Evolutionary conservation across 2,888 invertebrate genomes (phyloP), one percentile per base, ranked within the genome.

Genomic region (Plebejus melissa): DNA sequence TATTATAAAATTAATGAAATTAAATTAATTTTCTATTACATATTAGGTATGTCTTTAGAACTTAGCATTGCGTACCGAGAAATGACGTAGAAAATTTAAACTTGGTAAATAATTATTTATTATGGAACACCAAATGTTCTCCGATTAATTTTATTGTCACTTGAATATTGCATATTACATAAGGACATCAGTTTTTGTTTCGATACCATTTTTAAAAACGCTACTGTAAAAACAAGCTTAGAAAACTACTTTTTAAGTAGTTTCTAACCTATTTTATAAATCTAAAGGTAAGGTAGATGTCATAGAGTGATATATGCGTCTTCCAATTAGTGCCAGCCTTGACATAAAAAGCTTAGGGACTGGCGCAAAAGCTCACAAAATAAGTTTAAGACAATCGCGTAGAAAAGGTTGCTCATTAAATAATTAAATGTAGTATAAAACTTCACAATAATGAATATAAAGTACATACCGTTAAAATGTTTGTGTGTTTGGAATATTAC

Each of bases 301-400:
- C 72, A 50, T 41, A 71, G 13, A 5, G 50, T 54, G 72, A 72
- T 72, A 54, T 72, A 72, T 72, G 72, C 28, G 46, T 54, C 72
- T 50, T 54, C 72, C 72, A 72, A 72, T 72, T 72, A 72, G 72
- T 16, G 50, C 32, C 54, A 72, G 9, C 72, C 72, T 72, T 72
- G 72, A 72, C 72, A 72, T 72, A 72, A 72, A 72, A 72, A 72
- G 32, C 50, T 72, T 50, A 28, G 32, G 32, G 54, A 54, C 50
- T 32, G 71, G 22, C 71, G 28, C 28, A 50, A 72, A 46, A 72
- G 50, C 65, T 65, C 65, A 65, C 32, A 54, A 72, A 72, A 28
- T 54, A 22, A 54, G 46, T 46, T 41, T 46, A 7, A 41, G 22
- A 41, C 22, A 41, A 22, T 71, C 71, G 22, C 41, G 71, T 28